phyloP scores from a whole-genome alignment of 2,113 vertebrate genomes.

The Hassar affinis region DNA sequence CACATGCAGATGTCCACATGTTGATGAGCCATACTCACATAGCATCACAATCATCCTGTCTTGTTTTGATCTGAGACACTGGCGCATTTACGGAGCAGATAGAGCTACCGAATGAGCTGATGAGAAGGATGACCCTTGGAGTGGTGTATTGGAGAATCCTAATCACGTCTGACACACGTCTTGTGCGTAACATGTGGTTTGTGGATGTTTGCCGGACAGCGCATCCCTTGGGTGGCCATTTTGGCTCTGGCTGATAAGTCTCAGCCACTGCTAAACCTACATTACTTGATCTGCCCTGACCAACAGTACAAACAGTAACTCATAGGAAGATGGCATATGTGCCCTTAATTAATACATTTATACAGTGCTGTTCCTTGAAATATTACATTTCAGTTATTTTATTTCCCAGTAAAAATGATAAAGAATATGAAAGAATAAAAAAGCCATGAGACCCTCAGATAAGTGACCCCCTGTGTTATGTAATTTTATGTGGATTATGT shows the following conservation, averaged over 20 bases:
- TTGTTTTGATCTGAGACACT: conserved; percentile 12
- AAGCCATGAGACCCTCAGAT: neutral
- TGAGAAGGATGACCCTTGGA: conserved; percentile 24
- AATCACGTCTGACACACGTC: conserved; percentile 4
- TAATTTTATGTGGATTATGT: neutral
- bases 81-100: neutral
- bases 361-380: neutral
- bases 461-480: neutral
- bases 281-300: conserved; percentile 27
- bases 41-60: conserved; percentile 29
- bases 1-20: conserved; percentile 6
- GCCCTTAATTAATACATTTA: neutral
- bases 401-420: neutral
- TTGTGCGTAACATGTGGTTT: conserved; percentile 13
- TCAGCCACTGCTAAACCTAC: conserved; percentile 12
- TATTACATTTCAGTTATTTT: neutral
- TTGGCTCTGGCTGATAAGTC: conserved; percentile 42
- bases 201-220: conserved; percentile 37
- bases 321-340: neutral
- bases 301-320: neutral
- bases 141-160: conserved; percentile 17
- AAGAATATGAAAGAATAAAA: neutral
- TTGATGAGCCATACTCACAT: conserved; percentile 25
- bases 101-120: conserved; percentile 2
- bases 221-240: conserved; percentile 46